Base-by-base conservation (phyloP, 2,888 invertebrate species). In the Sturmia bella region DNA sequence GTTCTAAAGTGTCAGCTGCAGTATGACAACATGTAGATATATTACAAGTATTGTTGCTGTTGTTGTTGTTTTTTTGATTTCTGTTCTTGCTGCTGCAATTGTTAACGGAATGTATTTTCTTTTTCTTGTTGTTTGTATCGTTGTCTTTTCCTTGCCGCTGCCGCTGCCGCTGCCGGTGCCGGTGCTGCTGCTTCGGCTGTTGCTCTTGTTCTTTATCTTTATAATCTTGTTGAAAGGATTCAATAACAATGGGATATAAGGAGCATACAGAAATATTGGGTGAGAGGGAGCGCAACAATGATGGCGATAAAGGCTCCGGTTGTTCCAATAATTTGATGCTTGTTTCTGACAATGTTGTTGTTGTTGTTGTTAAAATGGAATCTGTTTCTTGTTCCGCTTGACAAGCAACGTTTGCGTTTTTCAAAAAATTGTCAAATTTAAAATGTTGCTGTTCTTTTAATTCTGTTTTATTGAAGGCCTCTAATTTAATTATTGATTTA, bases 171-270 rank as follows among this genome's bases (percentile, higher is more conserved):
- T 72, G 43, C 50, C 50, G 27, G n/a, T n/a, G n/a, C n/a, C n/a
- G n/a, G n/a, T 41, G 6, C 68, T 3, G 21, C 15, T 24, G 57
- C 37, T 64, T 21, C 15, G n/a, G n/a, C n/a, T n/a, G n/a, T n/a
- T n/a, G n/a, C 37, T 66, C 19, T 50, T 17, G 41, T 45, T 75
- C 24, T 45, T 73, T 64, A 64, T 74, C 39, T 56, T n/a, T 19
- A 32, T 50, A 43, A 75, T 59, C 54, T 54, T 61, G 75, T 19
- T 45, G 64, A 76, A 76, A 76, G 74, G 41, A 81, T 75, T 85
- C 75, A 84, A 83, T 83, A 80, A 85, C 80, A 82, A 84, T 77
- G 59, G 85, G 76, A 84, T 75, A 74, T 66, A 85, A 76, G 57
- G 77, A 83, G 52, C 81, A 80, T 59, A 69, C 21, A 68, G 61